Evolutionary conservation across 2,113 vertebrate genomes (phyloP).

Genomic region (Periophthalmus modestus): DNA sequence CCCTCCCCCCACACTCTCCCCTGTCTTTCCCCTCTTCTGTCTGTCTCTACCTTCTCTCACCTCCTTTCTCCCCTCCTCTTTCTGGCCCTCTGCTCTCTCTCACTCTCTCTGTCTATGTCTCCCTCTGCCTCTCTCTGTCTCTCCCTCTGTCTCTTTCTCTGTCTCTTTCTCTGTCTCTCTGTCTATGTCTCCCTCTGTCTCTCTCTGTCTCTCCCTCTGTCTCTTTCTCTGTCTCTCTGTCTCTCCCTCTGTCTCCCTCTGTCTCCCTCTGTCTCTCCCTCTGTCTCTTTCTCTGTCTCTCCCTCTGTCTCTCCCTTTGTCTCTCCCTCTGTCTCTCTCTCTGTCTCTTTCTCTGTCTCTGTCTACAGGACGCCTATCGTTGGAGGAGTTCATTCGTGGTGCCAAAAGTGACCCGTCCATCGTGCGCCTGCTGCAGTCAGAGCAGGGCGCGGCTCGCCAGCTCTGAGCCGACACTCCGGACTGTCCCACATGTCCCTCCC

Average conservation of each 20-base stretch:
- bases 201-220: slow-evolving; percentile 18
- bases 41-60: too few relatives aligned
- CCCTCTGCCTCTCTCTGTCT: not conserved
- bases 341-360: slow-evolving; percentile 3
- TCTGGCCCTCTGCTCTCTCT: not conserved
- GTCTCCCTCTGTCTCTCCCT: not conserved
- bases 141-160: not conserved
- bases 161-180: slow-evolving; percentile 8
- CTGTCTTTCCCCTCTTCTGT: not conserved
- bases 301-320: not conserved
- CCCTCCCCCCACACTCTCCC: not conserved
- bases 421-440: slow-evolving; percentile 93
- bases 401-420: slow-evolving; percentile 98
- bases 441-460: slow-evolving; percentile 87
- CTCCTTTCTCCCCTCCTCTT: not conserved
- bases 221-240: not conserved
- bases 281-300: not conserved
- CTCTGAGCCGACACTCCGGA: slow-evolving; percentile 70
- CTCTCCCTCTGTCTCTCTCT: not conserved
- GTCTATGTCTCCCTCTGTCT: not conserved
- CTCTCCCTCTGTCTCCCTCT: too few relatives aligned
- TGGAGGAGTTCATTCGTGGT: slow-evolving; percentile 97
- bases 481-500: slow-evolving; percentile 40
- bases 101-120: not conserved
- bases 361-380: slow-evolving; percentile 86